A percentile compares a stretch with the other conserved stretches of the same genome.
Conservation (phyloP, 2,888 invertebrate genomes). For the Zelleria hepariella region DNA sequence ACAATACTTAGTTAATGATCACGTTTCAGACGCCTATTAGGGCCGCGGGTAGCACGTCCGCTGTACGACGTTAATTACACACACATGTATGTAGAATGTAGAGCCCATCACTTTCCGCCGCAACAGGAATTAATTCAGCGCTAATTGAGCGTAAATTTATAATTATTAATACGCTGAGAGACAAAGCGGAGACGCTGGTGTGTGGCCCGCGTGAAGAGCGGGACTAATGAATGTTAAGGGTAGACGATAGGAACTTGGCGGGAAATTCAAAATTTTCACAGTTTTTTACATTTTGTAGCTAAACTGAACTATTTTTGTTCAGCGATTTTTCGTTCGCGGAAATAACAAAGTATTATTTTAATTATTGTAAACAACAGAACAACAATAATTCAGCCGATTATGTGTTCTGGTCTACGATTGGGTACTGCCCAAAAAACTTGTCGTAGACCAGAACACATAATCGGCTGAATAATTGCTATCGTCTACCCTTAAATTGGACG, state of each 20-base stretch:
- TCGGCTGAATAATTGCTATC: too few relatives aligned
- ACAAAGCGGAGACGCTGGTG: not conserved
- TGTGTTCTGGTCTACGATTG: too few relatives aligned
- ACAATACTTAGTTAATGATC: not conserved
- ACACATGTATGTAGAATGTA: not conserved
- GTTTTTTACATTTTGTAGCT: too few relatives aligned
- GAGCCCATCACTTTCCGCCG: not conserved
- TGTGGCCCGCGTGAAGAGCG: slow-evolving; percentile 31
- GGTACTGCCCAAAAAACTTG: too few relatives aligned
- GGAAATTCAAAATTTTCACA: too few relatives aligned
- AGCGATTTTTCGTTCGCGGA: too few relatives aligned
- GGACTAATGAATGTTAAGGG: slow-evolving; percentile 35
- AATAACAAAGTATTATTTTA: too few relatives aligned
- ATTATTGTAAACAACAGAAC: too few relatives aligned
- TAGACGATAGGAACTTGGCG: too few relatives aligned
- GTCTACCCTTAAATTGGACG: not conserved
- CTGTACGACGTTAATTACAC: not conserved
- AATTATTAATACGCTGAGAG: not conserved
- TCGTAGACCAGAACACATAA: too few relatives aligned
- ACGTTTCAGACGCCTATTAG: not conserved
- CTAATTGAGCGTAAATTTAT: slow-evolving; percentile 1
- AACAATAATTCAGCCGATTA: too few relatives aligned
- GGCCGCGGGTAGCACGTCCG: not conserved
- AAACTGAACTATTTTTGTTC: too few relatives aligned
- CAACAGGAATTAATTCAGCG: not conserved